Base-by-base conservation (phyloP, 2,797 vertebrate genomes). In the Paratrypauchen microcephalus region DNA sequence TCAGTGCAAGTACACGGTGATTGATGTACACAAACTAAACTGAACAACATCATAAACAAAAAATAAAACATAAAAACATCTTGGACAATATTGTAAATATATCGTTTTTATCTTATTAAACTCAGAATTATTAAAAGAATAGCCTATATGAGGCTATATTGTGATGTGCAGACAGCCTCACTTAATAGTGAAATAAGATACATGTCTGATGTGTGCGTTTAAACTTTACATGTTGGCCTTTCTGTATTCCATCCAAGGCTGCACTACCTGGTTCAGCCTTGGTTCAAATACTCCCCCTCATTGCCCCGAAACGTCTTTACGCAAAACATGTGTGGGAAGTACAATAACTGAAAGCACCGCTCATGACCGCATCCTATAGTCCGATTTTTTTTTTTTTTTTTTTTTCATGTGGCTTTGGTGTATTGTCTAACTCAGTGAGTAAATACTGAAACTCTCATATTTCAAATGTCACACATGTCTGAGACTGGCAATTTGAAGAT, bases 251-350 rank as follows among this genome's bases (percentile, higher is more conserved):
- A 59, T 66, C 74, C 62, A 56, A 66, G 75, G 72, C 78, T 77
- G 57, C 72, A 74, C 64, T 24, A 74, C 83, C 89, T 84, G 87
- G 91, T 91, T 94, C 92, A 91, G 72, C 36, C 86, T 79, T 83
- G 77, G 83, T 92, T 91, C 90, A 87, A 80, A 77, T 88, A 66
- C 84, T 70, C 89, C 85, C 75, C 75, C 82, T 87, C 90, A 91
- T 90, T 92, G 89, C 79, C 60, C 82, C 71, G 83, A 91, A 90
- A 86, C 79, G 76, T 83, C 89, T 93, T 95, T 90, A 95, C 95
- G 92, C 85, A 91, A 93, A 93, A 94, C 94, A 94, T 93, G 78
- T 94, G 95, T 91, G 90, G 83, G 89, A 91, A 92, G 88, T 91
- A 88, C 86, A 92, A 90, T 90, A 93, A 92, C 93, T 91, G 91